These are phyloP conservation scores for Hemiscyllium ocellatum DNA, from an alignment of 2,113 vertebrate genomes.

Conservation along the genomic window DNA sequence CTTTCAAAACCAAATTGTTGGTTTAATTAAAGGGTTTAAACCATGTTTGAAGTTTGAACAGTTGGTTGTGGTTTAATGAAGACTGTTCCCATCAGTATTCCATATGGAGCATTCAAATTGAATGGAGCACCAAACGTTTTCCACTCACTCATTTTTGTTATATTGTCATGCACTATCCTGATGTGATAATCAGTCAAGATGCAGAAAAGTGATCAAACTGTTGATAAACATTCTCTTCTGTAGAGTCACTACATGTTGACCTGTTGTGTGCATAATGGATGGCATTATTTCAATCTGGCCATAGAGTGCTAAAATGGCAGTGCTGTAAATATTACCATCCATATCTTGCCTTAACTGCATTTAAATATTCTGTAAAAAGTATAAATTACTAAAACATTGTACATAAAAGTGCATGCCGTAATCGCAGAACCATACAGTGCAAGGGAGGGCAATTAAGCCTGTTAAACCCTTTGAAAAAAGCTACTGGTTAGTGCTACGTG, in stretches of 20 bases:
- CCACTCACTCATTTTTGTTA: not conserved
- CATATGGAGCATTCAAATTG: not conserved
- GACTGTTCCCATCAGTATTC: not conserved
- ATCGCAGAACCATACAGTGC: not conserved
- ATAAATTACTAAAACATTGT: not conserved
- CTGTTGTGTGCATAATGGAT: not conserved
- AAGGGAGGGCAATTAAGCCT: not conserved
- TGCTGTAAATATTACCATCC: not conserved
- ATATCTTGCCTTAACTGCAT: not conserved
- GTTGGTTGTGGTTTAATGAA: not conserved
- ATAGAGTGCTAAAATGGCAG: not conserved
- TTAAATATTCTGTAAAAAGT: not conserved
- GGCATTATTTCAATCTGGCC: not conserved
- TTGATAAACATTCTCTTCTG: not conserved
- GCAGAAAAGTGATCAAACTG: not conserved
- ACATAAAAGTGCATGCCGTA: not conserved
- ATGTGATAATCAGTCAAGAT: not conserved
- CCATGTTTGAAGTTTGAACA: not conserved
- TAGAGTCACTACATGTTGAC: not conserved
- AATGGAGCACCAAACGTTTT: not conserved
- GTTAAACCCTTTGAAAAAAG: not conserved
- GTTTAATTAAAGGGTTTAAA: not conserved
- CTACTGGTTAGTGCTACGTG: not conserved
- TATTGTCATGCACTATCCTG: not conserved
- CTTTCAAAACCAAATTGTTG: not conserved